phyloP scores from a whole-genome alignment of 2,797 vertebrate genomes.

The Mallotus villosus region DNA sequence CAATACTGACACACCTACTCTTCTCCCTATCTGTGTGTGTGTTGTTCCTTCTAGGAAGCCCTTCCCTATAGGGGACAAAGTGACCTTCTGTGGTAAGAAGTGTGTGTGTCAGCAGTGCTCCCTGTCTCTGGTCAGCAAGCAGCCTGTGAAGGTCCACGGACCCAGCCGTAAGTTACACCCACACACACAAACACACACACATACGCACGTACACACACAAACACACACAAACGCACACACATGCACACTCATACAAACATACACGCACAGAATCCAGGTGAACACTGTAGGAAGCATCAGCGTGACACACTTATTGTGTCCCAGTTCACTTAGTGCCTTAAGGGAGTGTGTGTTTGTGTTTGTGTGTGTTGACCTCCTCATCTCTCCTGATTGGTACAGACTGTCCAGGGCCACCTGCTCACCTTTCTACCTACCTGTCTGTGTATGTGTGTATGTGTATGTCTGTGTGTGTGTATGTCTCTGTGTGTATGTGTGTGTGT shows the following conservation, averaged over 20 bases:
- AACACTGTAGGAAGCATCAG: background rate
- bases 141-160: constrained; percentile 94
- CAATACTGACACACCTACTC: too few species aligned
- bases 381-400: background rate
- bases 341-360: background rate
- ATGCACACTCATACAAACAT: background rate
- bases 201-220: background rate
- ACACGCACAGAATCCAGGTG: constrained; percentile 3
- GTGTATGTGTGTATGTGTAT: background rate
- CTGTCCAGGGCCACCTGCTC: background rate
- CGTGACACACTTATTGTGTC: background rate
- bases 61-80: constrained; percentile 95
- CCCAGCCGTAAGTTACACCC: constrained; percentile 86
- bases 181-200: constrained; percentile 3
- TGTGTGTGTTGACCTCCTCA: background rate
- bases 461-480: background rate
- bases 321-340: background rate
- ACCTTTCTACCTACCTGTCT: background rate
- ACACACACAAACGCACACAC: constrained; percentile 2
- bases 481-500: background rate
- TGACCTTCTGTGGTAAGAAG: constrained; percentile 97
- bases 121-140: constrained; percentile 82
- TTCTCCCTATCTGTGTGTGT: background rate
- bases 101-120: constrained; percentile 96
- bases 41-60: constrained; percentile 80